Percentiles rank a stretch among this genome's conserved stretches.
Conservation (phyloP, 2,888 invertebrate species). For the Kryphioiulus occultus region DNA sequence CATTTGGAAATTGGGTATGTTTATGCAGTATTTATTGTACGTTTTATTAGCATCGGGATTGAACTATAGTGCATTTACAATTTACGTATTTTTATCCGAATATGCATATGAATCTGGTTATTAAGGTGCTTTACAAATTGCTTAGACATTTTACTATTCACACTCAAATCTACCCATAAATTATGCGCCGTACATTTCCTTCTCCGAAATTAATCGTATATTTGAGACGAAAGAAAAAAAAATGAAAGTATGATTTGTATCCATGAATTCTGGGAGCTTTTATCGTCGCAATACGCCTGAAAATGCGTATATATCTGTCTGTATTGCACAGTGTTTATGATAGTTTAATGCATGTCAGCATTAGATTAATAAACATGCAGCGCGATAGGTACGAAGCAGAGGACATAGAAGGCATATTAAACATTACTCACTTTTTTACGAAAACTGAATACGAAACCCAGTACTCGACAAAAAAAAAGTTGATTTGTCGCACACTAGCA, state of each 20-base stretch:
- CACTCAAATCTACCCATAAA: neutral
- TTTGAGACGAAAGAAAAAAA: neutral
- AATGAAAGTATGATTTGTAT: neutral
- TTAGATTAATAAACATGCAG: neutral
- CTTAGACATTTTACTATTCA: neutral
- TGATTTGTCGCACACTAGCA: neutral
- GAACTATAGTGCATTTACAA: too few relatives aligned
- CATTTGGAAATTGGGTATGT: neutral
- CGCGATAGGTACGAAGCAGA: neutral
- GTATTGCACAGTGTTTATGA: neutral
- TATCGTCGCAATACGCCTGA: neutral
- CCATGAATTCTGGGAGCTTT: neutral
- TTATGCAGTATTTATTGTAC: too few relatives aligned
- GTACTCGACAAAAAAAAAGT: neutral
- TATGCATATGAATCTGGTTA: too few relatives aligned
- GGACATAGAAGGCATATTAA: neutral
- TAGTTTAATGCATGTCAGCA: neutral
- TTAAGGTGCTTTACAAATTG: neutral
- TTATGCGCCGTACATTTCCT: neutral
- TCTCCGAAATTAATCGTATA: neutral
- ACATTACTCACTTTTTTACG: neutral
- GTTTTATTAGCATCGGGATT: too few relatives aligned
- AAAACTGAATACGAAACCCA: neutral
- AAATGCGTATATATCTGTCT: neutral
- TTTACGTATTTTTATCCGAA: too few relatives aligned